These are phyloP conservation scores for Phortica okadai DNA, from an alignment of 2,888 invertebrate species.

Conservation along the genomic window DNA sequence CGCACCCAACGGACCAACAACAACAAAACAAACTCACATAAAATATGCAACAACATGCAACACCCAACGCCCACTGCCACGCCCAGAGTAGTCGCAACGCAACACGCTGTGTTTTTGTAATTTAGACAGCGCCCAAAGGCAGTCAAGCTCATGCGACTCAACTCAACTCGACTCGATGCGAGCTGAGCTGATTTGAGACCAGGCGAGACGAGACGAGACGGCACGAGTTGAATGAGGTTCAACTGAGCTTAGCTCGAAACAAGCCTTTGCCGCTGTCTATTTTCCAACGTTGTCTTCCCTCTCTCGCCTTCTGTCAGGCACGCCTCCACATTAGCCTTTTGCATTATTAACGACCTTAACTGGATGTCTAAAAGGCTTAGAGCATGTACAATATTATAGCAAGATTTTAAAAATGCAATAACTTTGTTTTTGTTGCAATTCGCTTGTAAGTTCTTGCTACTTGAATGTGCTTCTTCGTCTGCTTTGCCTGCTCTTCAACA, in stretches of 20 bases:
- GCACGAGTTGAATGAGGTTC: too few relatives aligned
- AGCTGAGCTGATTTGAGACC: not conserved
- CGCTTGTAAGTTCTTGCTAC: too few relatives aligned
- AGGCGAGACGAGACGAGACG: not conserved
- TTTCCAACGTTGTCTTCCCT: not conserved
- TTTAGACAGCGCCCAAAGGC: not conserved
- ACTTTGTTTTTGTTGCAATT: not conserved
- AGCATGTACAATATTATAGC: not conserved
- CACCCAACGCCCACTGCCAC: too few relatives aligned
- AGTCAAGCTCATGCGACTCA: not conserved
- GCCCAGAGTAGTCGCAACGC: too few relatives aligned
- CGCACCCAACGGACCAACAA: too few relatives aligned
- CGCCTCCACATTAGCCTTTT: not conserved
- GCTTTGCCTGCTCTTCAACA: not conserved
- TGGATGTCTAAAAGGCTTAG: not conserved
- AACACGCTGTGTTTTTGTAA: not conserved
- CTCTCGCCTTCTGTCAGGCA: not conserved
- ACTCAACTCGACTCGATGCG: not conserved
- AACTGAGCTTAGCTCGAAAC: not conserved
- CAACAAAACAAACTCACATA: too few relatives aligned
- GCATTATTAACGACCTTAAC: constrained; percentile 25
- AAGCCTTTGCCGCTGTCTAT: not conserved
- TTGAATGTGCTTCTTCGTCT: too few relatives aligned
- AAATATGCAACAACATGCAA: too few relatives aligned
- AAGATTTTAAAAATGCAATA: constrained; percentile 22